Base-by-base conservation (phyloP, 2,888 invertebrate genomes). In the Agrotis ipsilon region DNA sequence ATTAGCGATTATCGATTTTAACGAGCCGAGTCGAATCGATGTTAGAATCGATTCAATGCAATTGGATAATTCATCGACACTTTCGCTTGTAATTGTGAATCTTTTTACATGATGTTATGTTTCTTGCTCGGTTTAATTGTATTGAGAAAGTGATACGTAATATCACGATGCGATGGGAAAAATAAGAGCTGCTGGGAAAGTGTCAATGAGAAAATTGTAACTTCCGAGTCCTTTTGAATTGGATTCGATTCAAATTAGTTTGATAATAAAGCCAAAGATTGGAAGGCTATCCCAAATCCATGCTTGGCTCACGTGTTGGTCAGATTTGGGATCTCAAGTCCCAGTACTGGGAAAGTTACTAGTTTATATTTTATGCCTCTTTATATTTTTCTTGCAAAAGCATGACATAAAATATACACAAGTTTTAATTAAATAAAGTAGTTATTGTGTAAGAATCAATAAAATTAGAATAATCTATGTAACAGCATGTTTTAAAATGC, bases 81-180 rank as follows among this genome's bases (percentile, higher is more conserved):
- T 92, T 92, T 92, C 92, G 87, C 90, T 86, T 63, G 80, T 87
- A 84, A 87, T 87, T 83, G 78, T 80, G 80, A 78, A 81, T 86
- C 83, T 86, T 85, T 78, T 59, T 69, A 80, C 68, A 61, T 80
- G 72, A 61, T 80, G 76, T 66, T 71, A 63, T 65, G 68, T 71
- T 74, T 77, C 68, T 74, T 78, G 78, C 80, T 79, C 72, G 57
- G 45, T 60, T 80, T 81, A 81, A 79, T 81, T 80, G 72, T 76
- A 64, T 58, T 78, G 80, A 78, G 84, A 86, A 84, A 86, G 85
- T 73, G 78, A 73, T 66, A 51, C 58, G 46, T 60, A 54, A 60
- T 57, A 43, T 16, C 1, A 9, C 13, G 11, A 14, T 32, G 13
- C 11, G 24, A 27, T 58, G n/a, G 45, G 52, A 16, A 18, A 54